Conservation (phyloP, 2,888 invertebrate species). For the Agrochola lota region DNA sequence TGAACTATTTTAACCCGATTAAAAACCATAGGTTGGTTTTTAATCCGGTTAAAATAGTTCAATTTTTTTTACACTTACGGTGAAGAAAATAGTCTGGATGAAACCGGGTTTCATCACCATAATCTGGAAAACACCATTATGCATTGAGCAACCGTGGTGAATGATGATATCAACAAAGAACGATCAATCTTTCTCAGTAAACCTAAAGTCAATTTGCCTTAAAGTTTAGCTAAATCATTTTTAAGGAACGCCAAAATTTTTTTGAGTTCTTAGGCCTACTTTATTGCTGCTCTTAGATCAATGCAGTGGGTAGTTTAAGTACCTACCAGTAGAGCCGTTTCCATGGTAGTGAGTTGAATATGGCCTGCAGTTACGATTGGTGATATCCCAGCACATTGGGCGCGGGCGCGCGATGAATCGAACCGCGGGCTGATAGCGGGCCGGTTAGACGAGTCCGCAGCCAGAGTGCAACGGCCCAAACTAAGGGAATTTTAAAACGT, state of each 20-base stretch:
- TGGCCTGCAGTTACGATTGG: slow-evolving; percentile 84
- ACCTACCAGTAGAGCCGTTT: slow-evolving; percentile 56
- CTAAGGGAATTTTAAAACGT: slow-evolving; percentile 88
- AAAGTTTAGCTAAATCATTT: background rate
- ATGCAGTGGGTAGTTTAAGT: slow-evolving; percentile 24
- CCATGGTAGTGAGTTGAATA: slow-evolving; percentile 75
- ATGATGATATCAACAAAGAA: slow-evolving; percentile 4
- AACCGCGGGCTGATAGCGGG: slow-evolving; percentile 87
- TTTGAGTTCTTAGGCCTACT: background rate
- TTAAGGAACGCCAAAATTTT: background rate
- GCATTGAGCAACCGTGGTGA: background rate
- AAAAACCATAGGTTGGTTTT: too few species aligned
- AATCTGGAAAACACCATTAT: slow-evolving; percentile 2
- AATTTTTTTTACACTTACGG: too few species aligned
- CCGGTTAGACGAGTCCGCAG: slow-evolving; percentile 89
- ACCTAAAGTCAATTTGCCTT: too few species aligned
- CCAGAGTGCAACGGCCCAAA: slow-evolving; percentile 90
- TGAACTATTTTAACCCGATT: background rate
- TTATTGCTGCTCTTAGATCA: slow-evolving; percentile 5
- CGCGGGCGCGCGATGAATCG: slow-evolving; percentile 88
- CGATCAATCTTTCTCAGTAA: background rate
- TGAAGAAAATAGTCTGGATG: background rate
- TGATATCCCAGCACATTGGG: slow-evolving; percentile 84
- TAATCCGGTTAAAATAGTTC: too few species aligned
- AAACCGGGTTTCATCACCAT: background rate